Base-by-base conservation (phyloP, 2,888 invertebrate species). In the Beris chalybata region DNA sequence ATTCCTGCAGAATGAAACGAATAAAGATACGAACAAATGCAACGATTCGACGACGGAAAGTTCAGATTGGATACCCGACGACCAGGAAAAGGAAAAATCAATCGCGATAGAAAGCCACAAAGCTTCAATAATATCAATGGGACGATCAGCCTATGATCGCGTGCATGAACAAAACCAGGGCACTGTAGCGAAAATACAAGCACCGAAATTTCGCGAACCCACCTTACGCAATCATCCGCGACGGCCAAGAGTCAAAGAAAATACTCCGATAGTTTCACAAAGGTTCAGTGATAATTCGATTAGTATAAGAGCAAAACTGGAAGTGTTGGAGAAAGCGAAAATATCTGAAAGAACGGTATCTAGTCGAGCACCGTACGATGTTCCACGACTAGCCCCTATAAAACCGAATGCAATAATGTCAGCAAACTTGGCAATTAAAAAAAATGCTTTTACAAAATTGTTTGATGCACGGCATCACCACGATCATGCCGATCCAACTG, bases 391-490 rank as follows among this genome's bases (percentile, higher is more conserved):
- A 6, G n/a, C 30, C 5, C 13, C 52, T 5, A 12, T 65, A 5
- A 67, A 65, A 12, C 67, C 71, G 1, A 76, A 79, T 48, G 66
- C 66, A 3, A 64, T 72, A 0, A 66, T 73, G 3, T 72, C 69
- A 30, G 72, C 72, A 4, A 80, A 80, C 69, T 73, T 79, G 3
- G 70, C 73, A 0, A 53, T 70, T 0, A 64, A 74, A 12, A 75
- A 76, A 48, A 74, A 74, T 0, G 74, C 75, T 0, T 80, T 71
- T 43, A 74, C 74, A 5, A 69, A 73, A 0, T 69, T 73, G 4
- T 76, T 80, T 7, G 75, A 78, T 48, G 74, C 74, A 0, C 74
- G 80, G 0, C 79, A 79, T 66, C 80, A 80, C 70, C 79, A 80
- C 65, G 78, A 77, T 64, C 80, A 80, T 67, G 76, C 74, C 74